A percentile compares a stretch with the other conserved stretches of the same genome.
phyloP scores from a whole-genome alignment of 1,140 invertebrate genomes.

The Solenopsis fugax region DNA sequence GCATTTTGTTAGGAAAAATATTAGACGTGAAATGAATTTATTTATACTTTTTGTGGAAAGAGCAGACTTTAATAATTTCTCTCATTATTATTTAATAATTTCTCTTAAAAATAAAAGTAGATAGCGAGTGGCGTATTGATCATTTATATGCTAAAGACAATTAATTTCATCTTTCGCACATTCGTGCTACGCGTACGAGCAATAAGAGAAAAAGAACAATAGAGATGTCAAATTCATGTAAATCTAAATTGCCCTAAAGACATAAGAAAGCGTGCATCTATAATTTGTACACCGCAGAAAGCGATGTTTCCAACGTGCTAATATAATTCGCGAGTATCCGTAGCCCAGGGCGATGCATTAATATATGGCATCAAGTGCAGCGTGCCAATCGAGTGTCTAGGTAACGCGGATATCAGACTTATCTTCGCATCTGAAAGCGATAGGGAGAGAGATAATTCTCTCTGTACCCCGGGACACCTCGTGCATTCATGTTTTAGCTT shows the following conservation, averaged over 20 bases:
- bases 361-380: conserved; percentile 48
- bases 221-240: not conserved
- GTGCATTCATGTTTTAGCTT: conserved; percentile 34
- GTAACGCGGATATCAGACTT: conserved; percentile 16
- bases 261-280: not conserved
- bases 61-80: too few relatives aligned
- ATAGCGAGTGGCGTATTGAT: not conserved
- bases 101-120: too few relatives aligned
- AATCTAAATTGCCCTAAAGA: not conserved
- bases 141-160: not conserved
- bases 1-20: not conserved
- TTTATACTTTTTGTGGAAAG: too few relatives aligned
- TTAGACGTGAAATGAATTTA: not conserved
- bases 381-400: conserved; percentile 30
- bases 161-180: not conserved
- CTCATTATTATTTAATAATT: too few relatives aligned
- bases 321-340: conserved; percentile 34
- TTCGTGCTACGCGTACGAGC: not conserved
- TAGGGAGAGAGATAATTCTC: conserved; percentile 2
- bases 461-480: not conserved
- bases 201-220: not conserved
- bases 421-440: conserved; percentile 26
- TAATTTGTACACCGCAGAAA: not conserved
- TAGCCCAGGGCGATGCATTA: not conserved
- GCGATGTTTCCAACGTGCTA: conserved; percentile 26